Conservation (phyloP, 1,140 invertebrate species). For the Ctenoplectra terminalis region DNA sequence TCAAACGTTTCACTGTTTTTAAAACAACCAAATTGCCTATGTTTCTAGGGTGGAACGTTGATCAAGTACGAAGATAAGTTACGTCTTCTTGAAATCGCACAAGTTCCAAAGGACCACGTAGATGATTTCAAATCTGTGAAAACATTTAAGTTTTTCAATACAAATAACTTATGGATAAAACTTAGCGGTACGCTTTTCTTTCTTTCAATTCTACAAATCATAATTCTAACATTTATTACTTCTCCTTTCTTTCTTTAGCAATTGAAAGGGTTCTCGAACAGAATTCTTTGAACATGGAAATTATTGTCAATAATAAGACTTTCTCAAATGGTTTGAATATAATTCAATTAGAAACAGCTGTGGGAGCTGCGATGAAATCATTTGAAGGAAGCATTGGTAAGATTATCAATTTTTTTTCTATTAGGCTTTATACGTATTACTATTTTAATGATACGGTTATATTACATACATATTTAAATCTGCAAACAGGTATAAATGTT, state of each 20-base stretch:
- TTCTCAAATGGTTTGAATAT: slow-evolving; percentile 96
- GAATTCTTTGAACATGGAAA: slow-evolving; percentile 95
- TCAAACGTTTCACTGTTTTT: background rate
- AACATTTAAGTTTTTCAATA: slow-evolving; percentile 99
- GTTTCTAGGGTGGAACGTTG: slow-evolving; percentile 95
- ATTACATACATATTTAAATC: slow-evolving; percentile 64
- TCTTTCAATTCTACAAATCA: slow-evolving; percentile 9
- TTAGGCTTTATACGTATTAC: too few species aligned
- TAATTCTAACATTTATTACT: slow-evolving; percentile 44
- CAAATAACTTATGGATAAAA: slow-evolving; percentile 99
- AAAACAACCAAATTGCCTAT: background rate
- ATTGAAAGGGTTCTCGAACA: slow-evolving; percentile 93
- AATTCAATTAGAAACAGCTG: slow-evolving; percentile 98
- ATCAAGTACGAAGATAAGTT: slow-evolving; percentile 98
- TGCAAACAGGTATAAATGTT: slow-evolving; percentile 93
- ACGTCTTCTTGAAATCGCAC: slow-evolving; percentile 98
- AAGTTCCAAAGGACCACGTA: slow-evolving; percentile 98
- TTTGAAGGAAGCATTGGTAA: slow-evolving; percentile 94
- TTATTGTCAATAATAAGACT: slow-evolving; percentile 97
- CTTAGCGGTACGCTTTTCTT: slow-evolving; percentile 85
- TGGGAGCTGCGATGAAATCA: slow-evolving; percentile 99
- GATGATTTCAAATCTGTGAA: slow-evolving; percentile 99
- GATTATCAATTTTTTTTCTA: slow-evolving; percentile 53
- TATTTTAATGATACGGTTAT: background rate
- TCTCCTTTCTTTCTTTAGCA: slow-evolving; percentile 84